phyloP scores from a whole-genome alignment of 2,888 invertebrate species.

The Zygothrica quintamaculata region DNA sequence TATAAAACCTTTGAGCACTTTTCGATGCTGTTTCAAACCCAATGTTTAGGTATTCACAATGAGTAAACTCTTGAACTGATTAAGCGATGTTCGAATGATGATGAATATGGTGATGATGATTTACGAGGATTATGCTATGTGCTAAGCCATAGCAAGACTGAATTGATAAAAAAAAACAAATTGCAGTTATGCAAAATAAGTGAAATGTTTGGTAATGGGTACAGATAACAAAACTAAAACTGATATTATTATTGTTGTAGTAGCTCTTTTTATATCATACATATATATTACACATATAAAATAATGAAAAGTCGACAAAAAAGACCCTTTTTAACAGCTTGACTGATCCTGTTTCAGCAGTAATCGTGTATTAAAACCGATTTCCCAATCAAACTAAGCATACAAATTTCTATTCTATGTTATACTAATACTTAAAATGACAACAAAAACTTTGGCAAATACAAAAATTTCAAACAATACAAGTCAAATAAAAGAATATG shows the following conservation, averaged over 20 bases:
- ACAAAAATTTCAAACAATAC: too few relatives aligned
- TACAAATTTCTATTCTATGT: slow-evolving; percentile 74
- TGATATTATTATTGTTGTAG: slow-evolving; percentile 80
- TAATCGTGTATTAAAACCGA: slow-evolving; percentile 40
- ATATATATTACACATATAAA: slow-evolving; percentile 32
- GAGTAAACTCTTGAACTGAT: slow-evolving; percentile 56
- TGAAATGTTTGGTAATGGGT: slow-evolving; percentile 67
- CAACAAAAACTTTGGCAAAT: slow-evolving; percentile 50
- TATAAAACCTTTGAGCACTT: slow-evolving; percentile 57
- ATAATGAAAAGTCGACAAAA: slow-evolving; percentile 39
- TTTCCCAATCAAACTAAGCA: slow-evolving; percentile 64
- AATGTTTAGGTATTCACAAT: slow-evolving; percentile 58
- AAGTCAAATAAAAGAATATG: slow-evolving; percentile 50
- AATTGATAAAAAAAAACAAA: slow-evolving; percentile 67
- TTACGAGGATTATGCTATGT: slow-evolving; percentile 51
- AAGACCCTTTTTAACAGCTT: slow-evolving; percentile 63
- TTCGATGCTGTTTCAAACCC: slow-evolving; percentile 52
- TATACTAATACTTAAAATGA: slow-evolving; percentile 54
- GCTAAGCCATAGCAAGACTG: slow-evolving; percentile 68
- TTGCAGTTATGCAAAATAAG: slow-evolving; percentile 37
- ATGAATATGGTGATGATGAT: slow-evolving; percentile 18
- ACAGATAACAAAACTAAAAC: slow-evolving; percentile 69
- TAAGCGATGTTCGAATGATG: slow-evolving; percentile 31
- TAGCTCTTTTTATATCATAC: slow-evolving; percentile 68
- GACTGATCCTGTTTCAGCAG: slow-evolving; percentile 50